Conservation (phyloP, 2,797 vertebrate genomes). For the Psittacula derbiana region DNA sequence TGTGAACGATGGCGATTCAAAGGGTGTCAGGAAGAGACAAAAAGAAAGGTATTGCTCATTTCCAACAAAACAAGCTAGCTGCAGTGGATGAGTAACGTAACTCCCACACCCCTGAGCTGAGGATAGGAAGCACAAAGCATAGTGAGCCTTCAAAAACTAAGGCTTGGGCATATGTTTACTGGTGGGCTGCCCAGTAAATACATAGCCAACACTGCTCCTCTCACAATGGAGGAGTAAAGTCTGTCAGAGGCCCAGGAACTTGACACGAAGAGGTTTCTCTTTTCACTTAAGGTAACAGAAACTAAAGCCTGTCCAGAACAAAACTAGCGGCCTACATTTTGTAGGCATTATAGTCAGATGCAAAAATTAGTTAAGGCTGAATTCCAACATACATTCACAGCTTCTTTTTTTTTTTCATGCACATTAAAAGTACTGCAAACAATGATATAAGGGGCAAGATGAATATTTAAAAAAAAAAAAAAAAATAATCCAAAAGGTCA, state of each 20-base stretch:
- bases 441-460: neutral
- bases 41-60: neutral
- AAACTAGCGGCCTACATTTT: neutral
- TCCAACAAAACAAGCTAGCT: neutral
- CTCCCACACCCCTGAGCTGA: neutral
- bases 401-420: neutral
- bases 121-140: neutral
- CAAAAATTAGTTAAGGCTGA: constrained; percentile 43
- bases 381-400: constrained; percentile 52
- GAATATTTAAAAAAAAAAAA: neutral
- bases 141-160: neutral
- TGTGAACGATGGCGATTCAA: neutral
- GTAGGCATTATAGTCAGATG: neutral
- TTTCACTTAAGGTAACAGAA: constrained; percentile 3
- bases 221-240: neutral
- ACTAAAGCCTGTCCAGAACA: neutral
- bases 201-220: neutral
- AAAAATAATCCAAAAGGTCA: neutral
- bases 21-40: neutral
- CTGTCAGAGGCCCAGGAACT: neutral
- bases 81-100: constrained; percentile 5
- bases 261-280: neutral
- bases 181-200: neutral
- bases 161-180: neutral
- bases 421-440: neutral